phyloP scores from a whole-genome alignment of 2,113 vertebrate genomes.

The Dissostichus mawsoni region DNA sequence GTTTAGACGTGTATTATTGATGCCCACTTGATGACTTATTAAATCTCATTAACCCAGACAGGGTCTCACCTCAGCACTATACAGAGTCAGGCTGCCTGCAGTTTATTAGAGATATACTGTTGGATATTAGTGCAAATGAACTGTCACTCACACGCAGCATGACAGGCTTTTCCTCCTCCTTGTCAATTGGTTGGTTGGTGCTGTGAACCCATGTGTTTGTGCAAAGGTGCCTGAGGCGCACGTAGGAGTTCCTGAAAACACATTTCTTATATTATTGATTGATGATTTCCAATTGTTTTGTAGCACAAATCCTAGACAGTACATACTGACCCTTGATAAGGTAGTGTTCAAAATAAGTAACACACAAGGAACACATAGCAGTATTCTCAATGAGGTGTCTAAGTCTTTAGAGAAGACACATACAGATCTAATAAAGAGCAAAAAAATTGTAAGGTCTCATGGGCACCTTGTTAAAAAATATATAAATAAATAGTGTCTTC shows the following conservation, averaged over 20 bases:
- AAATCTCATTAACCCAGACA: neutral
- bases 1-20: neutral
- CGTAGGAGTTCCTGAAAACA: conserved; percentile 93
- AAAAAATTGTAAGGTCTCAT: too few relatives aligned
- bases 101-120: neutral
- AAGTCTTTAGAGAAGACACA: neutral
- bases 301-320: neutral
- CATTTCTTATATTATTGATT: neutral
- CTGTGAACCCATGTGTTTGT: conserved; percentile 99
- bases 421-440: neutral
- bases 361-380: neutral
- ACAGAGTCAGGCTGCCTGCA: neutral
- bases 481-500: too few relatives aligned
- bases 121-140: neutral
- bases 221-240: conserved; percentile 96
- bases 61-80: neutral
- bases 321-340: neutral
- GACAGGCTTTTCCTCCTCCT: conserved; percentile 97
- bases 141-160: conserved; percentile 91
- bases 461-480: too few relatives aligned
- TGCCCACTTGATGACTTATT: neutral
- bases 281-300: neutral
- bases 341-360: neutral
- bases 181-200: conserved; percentile 99
- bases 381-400: neutral